phyloP scores from a whole-genome alignment of 2,113 vertebrate species.

The Rousettus leschenaultii region DNA sequence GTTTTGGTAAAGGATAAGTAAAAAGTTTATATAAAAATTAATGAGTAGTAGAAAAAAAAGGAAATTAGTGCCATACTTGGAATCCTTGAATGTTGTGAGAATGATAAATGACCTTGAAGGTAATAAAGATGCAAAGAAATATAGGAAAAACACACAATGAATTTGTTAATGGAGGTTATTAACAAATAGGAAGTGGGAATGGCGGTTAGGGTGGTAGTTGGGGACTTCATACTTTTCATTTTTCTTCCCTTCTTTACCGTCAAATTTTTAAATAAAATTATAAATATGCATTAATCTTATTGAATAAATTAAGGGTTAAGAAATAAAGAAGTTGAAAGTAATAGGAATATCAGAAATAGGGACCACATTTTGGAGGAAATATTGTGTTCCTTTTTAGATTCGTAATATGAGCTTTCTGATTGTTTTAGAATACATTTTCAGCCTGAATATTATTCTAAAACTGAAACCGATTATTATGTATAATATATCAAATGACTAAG shows the following conservation, averaged over 20 bases:
- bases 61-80: not conserved
- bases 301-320: not conserved
- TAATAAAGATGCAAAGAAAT: not conserved
- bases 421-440: not conserved
- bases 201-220: not conserved
- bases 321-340: not conserved
- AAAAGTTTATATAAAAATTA: not conserved
- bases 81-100: not conserved
- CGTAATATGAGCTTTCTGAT: not conserved
- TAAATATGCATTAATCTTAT: not conserved
- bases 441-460: slow-evolving; percentile 27
- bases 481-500: not conserved
- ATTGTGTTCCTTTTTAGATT: not conserved
- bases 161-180: not conserved
- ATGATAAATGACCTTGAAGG: not conserved
- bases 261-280: not conserved
- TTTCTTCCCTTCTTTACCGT: not conserved
- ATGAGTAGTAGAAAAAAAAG: not conserved
- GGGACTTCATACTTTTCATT: not conserved
- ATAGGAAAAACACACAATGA: not conserved
- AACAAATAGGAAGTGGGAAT: not conserved
- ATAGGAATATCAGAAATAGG: not conserved
- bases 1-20: not conserved
- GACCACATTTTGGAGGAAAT: not conserved
- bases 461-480: not conserved